phyloP scores from a whole-genome alignment of 2,888 invertebrate species.

The Habrosyne pyritoides region DNA sequence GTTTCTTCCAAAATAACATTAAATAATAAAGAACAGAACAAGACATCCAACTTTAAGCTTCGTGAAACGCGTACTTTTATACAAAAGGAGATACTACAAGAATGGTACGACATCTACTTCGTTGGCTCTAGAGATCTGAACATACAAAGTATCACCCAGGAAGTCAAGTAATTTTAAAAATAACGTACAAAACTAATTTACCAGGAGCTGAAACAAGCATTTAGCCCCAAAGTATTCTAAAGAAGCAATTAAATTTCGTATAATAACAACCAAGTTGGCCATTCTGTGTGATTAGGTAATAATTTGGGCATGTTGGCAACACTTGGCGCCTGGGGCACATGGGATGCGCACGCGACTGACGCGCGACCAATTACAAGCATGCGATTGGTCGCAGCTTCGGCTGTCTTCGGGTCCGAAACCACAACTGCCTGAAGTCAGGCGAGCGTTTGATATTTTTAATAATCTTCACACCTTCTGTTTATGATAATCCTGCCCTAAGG shows the following conservation, averaged over 20 bases:
- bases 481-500: neutral
- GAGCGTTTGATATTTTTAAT: neutral
- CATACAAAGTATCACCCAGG: conserved; percentile 25
- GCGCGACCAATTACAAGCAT: conserved; percentile 56
- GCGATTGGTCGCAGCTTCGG: conserved; percentile 49
- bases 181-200: conserved; percentile 20
- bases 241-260: conserved; percentile 64
- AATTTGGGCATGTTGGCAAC: conserved; percentile 61
- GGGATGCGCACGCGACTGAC: conserved; percentile 61
- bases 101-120: neutral
- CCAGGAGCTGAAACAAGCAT: conserved; percentile 47
- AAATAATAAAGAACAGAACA: too few species aligned
- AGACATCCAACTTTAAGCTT: too few species aligned
- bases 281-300: conserved; percentile 69
- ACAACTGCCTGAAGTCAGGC: neutral
- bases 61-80: too few species aligned
- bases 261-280: conserved; percentile 48
- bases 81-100: neutral
- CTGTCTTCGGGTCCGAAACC: neutral
- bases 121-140: neutral
- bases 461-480: neutral
- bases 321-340: conserved; percentile 52
- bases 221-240: conserved; percentile 66
- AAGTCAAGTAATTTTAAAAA: conserved; percentile 32
- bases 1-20: too few species aligned